Percentiles rank a stretch among this genome's conserved stretches.
phyloP scores from a whole-genome alignment of 2,888 invertebrate species.

The Clusia tigrina region DNA sequence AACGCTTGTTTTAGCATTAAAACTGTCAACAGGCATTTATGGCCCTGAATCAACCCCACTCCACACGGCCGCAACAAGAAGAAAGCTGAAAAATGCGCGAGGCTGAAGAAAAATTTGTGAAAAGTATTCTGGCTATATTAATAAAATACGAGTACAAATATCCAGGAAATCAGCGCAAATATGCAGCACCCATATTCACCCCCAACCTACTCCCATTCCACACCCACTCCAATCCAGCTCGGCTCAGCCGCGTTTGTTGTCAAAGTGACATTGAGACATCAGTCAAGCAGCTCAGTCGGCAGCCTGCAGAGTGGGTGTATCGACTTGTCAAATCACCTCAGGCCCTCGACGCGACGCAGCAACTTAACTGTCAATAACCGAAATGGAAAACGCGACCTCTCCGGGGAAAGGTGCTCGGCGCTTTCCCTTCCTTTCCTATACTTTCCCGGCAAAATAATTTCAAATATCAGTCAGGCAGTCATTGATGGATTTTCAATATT shows the following conservation, averaged over 20 bases:
- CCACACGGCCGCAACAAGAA: not conserved
- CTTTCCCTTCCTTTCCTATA: not conserved
- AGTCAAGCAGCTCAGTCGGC: not conserved
- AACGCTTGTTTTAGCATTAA: conserved; percentile 24
- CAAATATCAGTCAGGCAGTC: no score
- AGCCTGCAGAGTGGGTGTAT: no score
- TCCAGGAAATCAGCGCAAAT: conserved; percentile 11
- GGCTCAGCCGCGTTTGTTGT: conserved; percentile 18
- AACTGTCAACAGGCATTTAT: conserved; percentile 22
- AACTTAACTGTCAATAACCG: conserved; percentile 24
- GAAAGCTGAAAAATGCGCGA: not conserved
- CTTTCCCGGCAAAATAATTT: not conserved
- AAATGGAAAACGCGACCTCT: conserved; percentile 11
- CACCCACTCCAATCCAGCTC: not conserved
- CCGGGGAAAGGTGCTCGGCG: not conserved
- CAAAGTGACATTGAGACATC: conserved; percentile 25
- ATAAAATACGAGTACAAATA: no score
- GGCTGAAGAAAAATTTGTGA: not conserved
- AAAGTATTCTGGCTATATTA: conserved; percentile 16
- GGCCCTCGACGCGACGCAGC: no score
- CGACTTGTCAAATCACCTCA: conserved; percentile 11
- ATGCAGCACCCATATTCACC: conserved; percentile 15
- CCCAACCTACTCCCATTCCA: not conserved
- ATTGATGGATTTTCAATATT: conserved; percentile 8
- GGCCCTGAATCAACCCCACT: not conserved